Evolutionary conservation across 2,113 vertebrate species (phyloP).

Genomic region (Podarcis raffonei): DNA sequence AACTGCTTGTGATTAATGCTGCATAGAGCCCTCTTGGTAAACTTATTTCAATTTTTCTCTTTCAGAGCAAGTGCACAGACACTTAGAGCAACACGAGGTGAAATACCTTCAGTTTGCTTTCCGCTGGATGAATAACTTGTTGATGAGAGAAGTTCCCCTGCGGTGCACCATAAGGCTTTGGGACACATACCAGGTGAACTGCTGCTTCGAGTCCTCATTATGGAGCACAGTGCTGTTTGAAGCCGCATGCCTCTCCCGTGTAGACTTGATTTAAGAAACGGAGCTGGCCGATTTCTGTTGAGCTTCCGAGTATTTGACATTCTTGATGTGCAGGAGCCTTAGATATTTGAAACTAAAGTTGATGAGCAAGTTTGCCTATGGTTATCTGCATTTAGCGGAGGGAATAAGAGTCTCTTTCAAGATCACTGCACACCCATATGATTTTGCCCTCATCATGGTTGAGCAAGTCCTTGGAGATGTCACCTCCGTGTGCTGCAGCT

Average conservation of each 20-base stretch:
- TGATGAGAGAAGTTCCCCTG: conserved; percentile 94
- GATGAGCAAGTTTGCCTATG: neutral
- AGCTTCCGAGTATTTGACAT: neutral
- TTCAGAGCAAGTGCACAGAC: conserved; percentile 89
- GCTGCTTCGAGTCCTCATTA: neutral
- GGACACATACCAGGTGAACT: conserved; percentile 96
- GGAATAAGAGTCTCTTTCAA: neutral
- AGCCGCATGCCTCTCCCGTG: neutral
- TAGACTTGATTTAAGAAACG: neutral
- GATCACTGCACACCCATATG: neutral
- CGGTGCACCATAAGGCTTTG: conserved; percentile 92
- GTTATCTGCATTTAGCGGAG: neutral
- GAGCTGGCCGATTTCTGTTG: neutral
- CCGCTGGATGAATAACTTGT: conserved; percentile 99
- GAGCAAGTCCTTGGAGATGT: neutral
- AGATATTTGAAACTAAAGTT: neutral
- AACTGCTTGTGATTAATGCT: neutral
- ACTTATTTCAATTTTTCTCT: conserved; percentile 54
- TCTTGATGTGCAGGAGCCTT: neutral
- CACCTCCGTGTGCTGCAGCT: neutral
- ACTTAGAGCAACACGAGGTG: conserved; percentile 94
- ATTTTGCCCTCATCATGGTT: neutral
- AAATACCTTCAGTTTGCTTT: conserved; percentile 97
- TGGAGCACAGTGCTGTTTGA: conserved; percentile 8
- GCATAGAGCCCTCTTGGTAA: neutral